These are phyloP conservation scores for Contarinia nasturtii DNA, from an alignment of 1,140 invertebrate species.

Conservation along the genomic window DNA sequence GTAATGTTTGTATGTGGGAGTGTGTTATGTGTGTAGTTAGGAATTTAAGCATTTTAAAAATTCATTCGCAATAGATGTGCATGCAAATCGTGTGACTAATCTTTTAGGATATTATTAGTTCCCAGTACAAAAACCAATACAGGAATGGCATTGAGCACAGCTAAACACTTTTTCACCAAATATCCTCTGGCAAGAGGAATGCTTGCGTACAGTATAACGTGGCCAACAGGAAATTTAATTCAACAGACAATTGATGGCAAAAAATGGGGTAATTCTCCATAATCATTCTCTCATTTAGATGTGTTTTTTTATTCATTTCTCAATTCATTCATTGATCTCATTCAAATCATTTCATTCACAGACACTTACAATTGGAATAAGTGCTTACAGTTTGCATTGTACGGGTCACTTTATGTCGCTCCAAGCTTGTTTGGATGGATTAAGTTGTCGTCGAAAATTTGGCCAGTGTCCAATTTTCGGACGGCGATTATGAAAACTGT, in stretches of 20 bases:
- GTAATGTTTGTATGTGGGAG: too few relatives aligned
- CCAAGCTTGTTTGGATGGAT: conserved; percentile 53
- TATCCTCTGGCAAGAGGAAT: conserved; percentile 39
- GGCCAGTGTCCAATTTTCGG: conserved; percentile 39
- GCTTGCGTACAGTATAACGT: conserved; percentile 53
- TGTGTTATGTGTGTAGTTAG: too few relatives aligned
- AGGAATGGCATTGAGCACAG: conserved; percentile 7
- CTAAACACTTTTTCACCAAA: conserved; percentile 13
- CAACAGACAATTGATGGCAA: conserved; percentile 33
- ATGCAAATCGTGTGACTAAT: background rate
- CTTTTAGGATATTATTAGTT: too few relatives aligned
- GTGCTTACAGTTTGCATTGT: conserved; percentile 41
- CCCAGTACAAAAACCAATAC: too few relatives aligned
- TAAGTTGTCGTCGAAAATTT: conserved; percentile 35
- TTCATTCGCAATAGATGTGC: background rate
- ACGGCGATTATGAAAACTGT: conserved; percentile 46
- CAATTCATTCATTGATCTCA: background rate
- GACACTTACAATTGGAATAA: conserved; percentile 33
- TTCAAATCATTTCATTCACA: conserved; percentile 4
- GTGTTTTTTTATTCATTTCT: background rate
- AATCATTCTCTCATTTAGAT: background rate
- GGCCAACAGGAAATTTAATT: conserved; percentile 43
- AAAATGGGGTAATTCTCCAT: conserved; percentile 13
- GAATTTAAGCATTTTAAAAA: background rate
- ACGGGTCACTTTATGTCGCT: conserved; percentile 47